phyloP scores from a whole-genome alignment of 2,888 invertebrate species.

The Amphimallon solstitiale region DNA sequence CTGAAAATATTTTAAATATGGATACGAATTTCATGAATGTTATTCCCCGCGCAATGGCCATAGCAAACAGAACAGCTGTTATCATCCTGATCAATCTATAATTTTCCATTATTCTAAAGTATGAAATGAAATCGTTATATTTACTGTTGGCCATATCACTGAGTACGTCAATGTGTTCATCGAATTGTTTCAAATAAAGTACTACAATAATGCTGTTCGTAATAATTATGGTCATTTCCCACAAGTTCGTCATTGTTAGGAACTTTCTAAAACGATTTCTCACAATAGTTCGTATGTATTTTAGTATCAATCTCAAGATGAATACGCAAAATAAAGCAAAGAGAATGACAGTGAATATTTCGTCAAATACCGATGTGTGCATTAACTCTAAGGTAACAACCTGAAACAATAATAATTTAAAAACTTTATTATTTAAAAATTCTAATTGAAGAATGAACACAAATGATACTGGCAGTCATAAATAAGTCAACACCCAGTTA shows the following conservation, averaged over 20 bases:
- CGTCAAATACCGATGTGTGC: constrained; percentile 2
- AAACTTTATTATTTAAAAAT: too few species aligned
- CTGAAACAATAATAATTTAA: too few species aligned
- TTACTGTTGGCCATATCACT: constrained; percentile 36
- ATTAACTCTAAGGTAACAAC: constrained; percentile 42
- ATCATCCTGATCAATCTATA: constrained; percentile 38
- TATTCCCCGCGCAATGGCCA: constrained; percentile 45
- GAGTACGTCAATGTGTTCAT: constrained; percentile 37
- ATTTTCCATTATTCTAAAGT: constrained; percentile 38
- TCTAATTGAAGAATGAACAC: too few species aligned
- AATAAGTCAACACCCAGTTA: too few species aligned
- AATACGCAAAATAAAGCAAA: constrained; percentile 37
- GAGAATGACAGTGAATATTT: constrained; percentile 30
- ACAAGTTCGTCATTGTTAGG: constrained; percentile 38
- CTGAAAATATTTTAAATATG: constrained; percentile 43
- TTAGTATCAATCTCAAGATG: constrained; percentile 31
- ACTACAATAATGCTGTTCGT: constrained; percentile 19
- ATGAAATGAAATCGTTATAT: constrained; percentile 46
- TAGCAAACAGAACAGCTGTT: constrained; percentile 39
- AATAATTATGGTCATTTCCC: constrained; percentile 41
- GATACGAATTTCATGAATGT: constrained; percentile 43
- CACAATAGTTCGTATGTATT: constrained; percentile 29
- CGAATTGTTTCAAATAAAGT: constrained; percentile 16
- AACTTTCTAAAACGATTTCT: constrained; percentile 18
- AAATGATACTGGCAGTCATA: too few species aligned